A percentile compares a stretch with the other conserved stretches of the same genome.
These are phyloP conservation scores for Cheirogaleus major DNA, from an alignment of 2,797 vertebrate genomes.

Conservation along the genomic window DNA sequence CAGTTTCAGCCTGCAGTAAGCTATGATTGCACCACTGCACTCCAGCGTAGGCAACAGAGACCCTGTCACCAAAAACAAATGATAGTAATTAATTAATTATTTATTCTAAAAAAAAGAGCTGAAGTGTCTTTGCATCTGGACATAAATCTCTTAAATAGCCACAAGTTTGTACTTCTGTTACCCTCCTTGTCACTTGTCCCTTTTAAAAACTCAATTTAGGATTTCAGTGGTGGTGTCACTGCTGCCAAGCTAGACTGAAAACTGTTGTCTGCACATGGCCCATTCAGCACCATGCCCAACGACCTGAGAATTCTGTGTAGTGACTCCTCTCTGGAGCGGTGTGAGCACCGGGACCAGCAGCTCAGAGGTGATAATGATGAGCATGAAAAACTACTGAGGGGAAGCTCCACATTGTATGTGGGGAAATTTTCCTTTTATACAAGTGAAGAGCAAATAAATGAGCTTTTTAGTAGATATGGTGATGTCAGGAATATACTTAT, in stretches of 20 bases:
- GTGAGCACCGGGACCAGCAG: constrained; percentile 88
- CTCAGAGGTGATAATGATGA: constrained; percentile 85
- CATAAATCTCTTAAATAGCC: not conserved
- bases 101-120: too few relatives aligned
- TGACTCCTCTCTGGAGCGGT: constrained; percentile 88
- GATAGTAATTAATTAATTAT: too few relatives aligned
- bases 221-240: not conserved
- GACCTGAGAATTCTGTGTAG: constrained; percentile 85
- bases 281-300: not conserved
- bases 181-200: not conserved
- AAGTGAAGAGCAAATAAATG: constrained; percentile 91
- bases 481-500: constrained; percentile 91
- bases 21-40: not conserved
- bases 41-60: not conserved
- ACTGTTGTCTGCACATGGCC: not conserved
- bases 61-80: not conserved
- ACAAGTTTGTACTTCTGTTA: constrained; percentile 3
- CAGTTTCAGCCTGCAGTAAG: not conserved
- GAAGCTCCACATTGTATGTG: constrained; percentile 89
- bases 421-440: constrained; percentile 91
- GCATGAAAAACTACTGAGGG: constrained; percentile 88
- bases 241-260: not conserved
- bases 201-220: not conserved
- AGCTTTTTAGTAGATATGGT: constrained; percentile 90
- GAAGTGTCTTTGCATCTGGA: not conserved